Percentiles rank a stretch among this genome's conserved stretches.
phyloP scores from a whole-genome alignment of 2,113 vertebrate genomes.

The Protomyctophum bolini region DNA sequence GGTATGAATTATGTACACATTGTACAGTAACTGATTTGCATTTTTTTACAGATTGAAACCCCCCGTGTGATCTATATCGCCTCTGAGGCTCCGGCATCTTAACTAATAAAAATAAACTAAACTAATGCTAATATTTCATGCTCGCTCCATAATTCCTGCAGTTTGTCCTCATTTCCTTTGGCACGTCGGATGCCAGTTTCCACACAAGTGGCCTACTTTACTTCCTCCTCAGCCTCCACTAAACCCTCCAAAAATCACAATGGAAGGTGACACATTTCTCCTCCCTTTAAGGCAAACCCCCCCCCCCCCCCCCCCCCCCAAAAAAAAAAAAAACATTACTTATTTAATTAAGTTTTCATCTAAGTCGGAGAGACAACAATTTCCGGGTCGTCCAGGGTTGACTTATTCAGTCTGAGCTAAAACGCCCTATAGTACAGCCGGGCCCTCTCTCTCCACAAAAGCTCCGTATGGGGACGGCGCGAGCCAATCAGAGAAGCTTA shows the following conservation, averaged over 20 bases:
- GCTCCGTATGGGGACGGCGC: constrained; percentile 12
- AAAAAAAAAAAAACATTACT: neutral
- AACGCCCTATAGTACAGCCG: neutral
- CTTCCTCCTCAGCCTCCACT: constrained; percentile 18
- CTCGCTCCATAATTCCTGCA: constrained; percentile 44
- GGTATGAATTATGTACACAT: too few species aligned
- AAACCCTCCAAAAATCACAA: constrained; percentile 23
- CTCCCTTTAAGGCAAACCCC: constrained; percentile 10
- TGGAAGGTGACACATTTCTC: constrained; percentile 36
- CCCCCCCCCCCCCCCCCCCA: too few species aligned
- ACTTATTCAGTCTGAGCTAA: constrained; percentile 4
- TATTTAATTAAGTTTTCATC: constrained; percentile 32
- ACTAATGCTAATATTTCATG: constrained; percentile 42
- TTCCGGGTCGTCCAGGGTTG: constrained; percentile 1
- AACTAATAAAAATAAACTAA: neutral
- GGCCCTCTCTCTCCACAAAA: constrained; percentile 19
- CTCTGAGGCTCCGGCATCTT: neutral
- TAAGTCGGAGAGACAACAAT: constrained; percentile 5
- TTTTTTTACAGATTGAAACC: too few species aligned
- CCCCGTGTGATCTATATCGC: neutral
- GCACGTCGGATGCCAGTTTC: constrained; percentile 50
- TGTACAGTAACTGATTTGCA: too few species aligned
- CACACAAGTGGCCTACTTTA: constrained; percentile 66
- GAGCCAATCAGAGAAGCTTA: constrained; percentile 33
- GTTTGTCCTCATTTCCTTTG: constrained; percentile 70